phyloP scores from a whole-genome alignment of 2,797 vertebrate species.

The Chaunax sp. region DNA sequence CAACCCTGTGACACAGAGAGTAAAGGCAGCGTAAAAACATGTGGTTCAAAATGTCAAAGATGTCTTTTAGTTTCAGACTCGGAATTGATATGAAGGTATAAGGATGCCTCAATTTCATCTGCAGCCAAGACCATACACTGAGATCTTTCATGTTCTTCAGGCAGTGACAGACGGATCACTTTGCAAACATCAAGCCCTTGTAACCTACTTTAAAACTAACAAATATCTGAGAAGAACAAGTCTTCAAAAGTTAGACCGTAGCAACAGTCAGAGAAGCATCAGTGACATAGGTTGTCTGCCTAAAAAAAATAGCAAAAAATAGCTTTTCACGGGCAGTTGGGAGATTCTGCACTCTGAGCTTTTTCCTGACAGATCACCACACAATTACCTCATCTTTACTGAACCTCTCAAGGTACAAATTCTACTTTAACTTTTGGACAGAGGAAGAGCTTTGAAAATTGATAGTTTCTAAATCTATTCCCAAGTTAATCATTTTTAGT shows the following conservation, averaged over 20 bases:
- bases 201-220: constrained; percentile 19
- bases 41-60: neutral
- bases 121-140: no score
- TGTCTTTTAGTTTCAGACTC: neutral
- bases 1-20: neutral
- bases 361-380: constrained; percentile 39
- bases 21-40: neutral
- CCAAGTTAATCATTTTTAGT: neutral
- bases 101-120: neutral
- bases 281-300: constrained; percentile 24
- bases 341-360: constrained; percentile 73
- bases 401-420: constrained; percentile 37
- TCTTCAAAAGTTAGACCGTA: constrained; percentile 56
- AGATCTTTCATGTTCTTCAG: neutral
- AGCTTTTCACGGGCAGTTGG: constrained; percentile 63
- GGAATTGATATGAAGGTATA: neutral
- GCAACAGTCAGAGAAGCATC: constrained; percentile 58
- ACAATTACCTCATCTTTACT: constrained; percentile 37
- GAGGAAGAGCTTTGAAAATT: neutral
- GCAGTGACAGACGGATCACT: constrained; percentile 17
- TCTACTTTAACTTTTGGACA: neutral
- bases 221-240: constrained; percentile 51
- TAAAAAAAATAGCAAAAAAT: constrained; percentile 70
- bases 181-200: constrained; percentile 28
- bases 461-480: neutral